phyloP scores from a whole-genome alignment of 1,140 invertebrate genomes.

The Bradysia coprophila region DNA sequence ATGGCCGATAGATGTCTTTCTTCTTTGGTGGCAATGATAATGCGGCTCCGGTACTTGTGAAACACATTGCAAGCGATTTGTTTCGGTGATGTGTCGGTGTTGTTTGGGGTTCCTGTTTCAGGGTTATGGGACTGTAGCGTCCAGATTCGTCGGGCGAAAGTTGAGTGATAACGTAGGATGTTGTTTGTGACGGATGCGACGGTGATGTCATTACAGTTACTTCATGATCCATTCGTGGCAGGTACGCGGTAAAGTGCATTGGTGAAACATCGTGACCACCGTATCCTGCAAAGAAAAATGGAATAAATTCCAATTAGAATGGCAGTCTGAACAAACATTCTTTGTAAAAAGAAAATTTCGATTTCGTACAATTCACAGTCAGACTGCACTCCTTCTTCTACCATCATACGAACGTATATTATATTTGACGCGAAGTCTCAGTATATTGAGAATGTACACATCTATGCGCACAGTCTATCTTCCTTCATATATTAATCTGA shows the following conservation, averaged over 20 bases:
- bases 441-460: no score
- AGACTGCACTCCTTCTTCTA: no score
- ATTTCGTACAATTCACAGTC: no score
- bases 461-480: no score
- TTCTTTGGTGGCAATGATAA: slow-evolving; percentile 68
- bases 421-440: no score
- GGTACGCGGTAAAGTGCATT: slow-evolving; percentile 39
- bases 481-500: no score
- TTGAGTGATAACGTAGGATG: not conserved
- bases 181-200: slow-evolving; percentile 12
- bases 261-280: slow-evolving; percentile 39
- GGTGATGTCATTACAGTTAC: slow-evolving; percentile 27
- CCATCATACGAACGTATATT: no score
- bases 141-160: slow-evolving; percentile 5
- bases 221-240: slow-evolving; percentile 29
- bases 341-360: no score
- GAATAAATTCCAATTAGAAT: no score
- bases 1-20: slow-evolving; percentile 73
- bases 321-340: no score
- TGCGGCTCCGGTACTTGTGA: slow-evolving; percentile 61
- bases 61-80: slow-evolving; percentile 58
- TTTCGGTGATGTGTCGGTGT: slow-evolving; percentile 28
- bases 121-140: slow-evolving; percentile 3
- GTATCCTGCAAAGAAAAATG: slow-evolving; percentile 20
- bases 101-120: slow-evolving; percentile 7